Base-by-base conservation (phyloP, 2,113 vertebrate genomes). In the Arizona elegans region DNA sequence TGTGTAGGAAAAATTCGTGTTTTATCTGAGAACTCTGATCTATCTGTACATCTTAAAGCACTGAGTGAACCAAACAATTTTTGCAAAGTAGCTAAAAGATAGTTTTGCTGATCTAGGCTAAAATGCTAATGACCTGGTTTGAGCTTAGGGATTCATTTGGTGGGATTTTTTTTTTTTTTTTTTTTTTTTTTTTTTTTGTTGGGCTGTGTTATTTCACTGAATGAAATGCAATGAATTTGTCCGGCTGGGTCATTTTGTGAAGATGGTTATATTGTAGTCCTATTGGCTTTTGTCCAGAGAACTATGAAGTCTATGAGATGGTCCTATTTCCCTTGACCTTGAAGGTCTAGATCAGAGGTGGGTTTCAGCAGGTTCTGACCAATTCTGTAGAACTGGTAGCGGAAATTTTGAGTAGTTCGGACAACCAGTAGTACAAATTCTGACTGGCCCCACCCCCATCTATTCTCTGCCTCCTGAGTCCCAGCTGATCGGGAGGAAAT, bases 151-250 rank as follows among this genome's bases (percentile, higher is more conserved):
- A 58, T 3, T 91, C 55, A 50, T n/a, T 50, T 55, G 59, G 6
- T 43, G 38, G 23, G 24, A 0, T 19, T 86, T 6, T 13, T 26
- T 0, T 62, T 62, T 0, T 26, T 4, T 0, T 62, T 62, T 0
- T 26, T 4, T 86, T 6, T 13, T 26, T n/a, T n/a, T 24, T 26
- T 24, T 0, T 62, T 62, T 0, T 26, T 4, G 3, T 11, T 8
- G 43, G 12, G 29, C 5, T 26, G 17, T 47, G 8, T 52, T 13
- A 62, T 87, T 26, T 33, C 5, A 9, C 13, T 50, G 43, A 47
- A 62, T 19, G 24, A 58, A 87, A 87, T 21, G 54, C 26, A n/a
- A 10, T 52, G 85, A 62, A 8, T 47, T 47, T 52, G 4, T 52
- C 43, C 24, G 38, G 59, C 26, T 53, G 15, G 29, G 19, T 87